Base-by-base conservation (phyloP, 2,888 invertebrate genomes). In the Bombyx huttoni region DNA sequence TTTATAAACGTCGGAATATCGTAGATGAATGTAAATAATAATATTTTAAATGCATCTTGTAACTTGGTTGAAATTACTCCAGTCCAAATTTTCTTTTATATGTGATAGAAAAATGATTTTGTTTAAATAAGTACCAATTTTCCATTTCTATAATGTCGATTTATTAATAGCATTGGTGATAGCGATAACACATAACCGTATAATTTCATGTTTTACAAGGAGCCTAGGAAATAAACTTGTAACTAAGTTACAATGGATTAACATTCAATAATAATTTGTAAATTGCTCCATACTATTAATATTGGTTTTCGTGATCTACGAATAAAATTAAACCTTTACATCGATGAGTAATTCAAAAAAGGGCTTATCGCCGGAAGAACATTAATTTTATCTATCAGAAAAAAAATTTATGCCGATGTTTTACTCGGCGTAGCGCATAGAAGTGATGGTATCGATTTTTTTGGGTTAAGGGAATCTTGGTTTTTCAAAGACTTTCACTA, bases 1-100 rank as follows among this genome's bases (percentile, higher is more conserved):
- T 70, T 70, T 65, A 64, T 67, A 57, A 40, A 56, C 62, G 59
- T 59, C 61, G 60, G 61, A 24, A 62, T 54, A 58, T 40, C 40
- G 40, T 40, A 40, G 40, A 40, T 40, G 40, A 40, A 40, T 12
- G 40, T 40, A 40, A 12, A 40, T 40, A 12, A 40, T 40, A 40
- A 40, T 40, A 12, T 40, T 40, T 40, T 40, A 40, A 40, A 40
- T 40, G 40, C 40, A 12, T 40, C 40, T 8, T 40, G 40, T 40
- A 40, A 40, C 40, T 10, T 40, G 40, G 40, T 40, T 10, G 3
- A 8, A 40, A 40, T 12, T 40, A 3, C 12, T 12, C 8, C n/a
- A n/a, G 2, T 12, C 40, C 40, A 40, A 40, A 40, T 12, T 3
- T 8, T 40, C 9, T 40, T 3, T 10, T 40, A 40, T 40, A 7